A percentile compares a stretch with the other conserved stretches of the same genome.
phyloP scores from a whole-genome alignment of 2,113 vertebrate species.

The Cairina moschata region DNA sequence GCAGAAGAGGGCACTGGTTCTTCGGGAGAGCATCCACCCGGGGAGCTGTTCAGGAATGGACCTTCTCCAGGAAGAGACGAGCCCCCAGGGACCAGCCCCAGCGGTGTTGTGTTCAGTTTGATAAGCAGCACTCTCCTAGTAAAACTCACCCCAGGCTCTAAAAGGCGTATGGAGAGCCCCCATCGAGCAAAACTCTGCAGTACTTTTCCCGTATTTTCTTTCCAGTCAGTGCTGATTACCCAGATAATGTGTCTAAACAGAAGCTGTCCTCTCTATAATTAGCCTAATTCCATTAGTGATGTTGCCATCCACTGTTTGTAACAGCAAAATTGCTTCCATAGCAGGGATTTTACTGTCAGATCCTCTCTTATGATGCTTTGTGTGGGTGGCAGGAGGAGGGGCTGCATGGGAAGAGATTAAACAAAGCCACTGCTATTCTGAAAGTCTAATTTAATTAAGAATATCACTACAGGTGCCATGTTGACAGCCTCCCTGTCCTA shows the following conservation, averaged over 20 bases:
- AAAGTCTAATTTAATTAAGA: constrained; percentile 75
- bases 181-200: constrained; percentile 58
- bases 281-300: constrained; percentile 79
- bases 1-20: neutral
- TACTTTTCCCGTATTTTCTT: constrained; percentile 69
- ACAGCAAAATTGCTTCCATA: constrained; percentile 75
- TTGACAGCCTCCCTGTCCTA: constrained; percentile 43
- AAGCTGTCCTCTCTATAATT: constrained; percentile 79
- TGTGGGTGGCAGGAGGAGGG: constrained; percentile 71
- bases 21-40: neutral
- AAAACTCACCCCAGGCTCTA: constrained; percentile 50
- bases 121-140: constrained; percentile 13
- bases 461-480: constrained; percentile 66
- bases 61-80: neutral
- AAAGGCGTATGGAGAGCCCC: constrained; percentile 50
- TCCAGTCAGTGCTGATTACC: constrained; percentile 75
- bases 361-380: constrained; percentile 72
- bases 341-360: constrained; percentile 74
- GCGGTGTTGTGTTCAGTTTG: neutral
- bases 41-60: neutral
- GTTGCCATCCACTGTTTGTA: constrained; percentile 77
- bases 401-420: constrained; percentile 67
- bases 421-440: constrained; percentile 71
- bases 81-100: neutral
- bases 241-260: constrained; percentile 79